Evolutionary conservation across 2,888 invertebrate genomes (phyloP).

Genomic region (Ptychoptera contaminata): DNA sequence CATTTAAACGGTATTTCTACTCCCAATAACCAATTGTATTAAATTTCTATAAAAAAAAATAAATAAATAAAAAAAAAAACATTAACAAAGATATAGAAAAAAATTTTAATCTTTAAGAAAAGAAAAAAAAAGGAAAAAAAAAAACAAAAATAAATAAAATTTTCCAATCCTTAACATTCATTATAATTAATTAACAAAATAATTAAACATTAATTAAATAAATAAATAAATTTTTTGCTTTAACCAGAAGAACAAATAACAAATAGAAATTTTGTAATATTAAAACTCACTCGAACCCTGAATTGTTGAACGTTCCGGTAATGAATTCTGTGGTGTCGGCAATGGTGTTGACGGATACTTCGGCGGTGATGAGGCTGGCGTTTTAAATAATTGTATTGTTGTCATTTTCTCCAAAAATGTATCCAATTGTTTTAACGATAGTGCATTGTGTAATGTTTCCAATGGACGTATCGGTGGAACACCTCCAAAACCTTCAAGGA

Average conservation of each 20-base stretch:
- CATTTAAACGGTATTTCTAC: no score
- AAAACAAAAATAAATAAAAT: no score
- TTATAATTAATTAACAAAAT: no score
- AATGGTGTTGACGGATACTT: constrained; percentile 42
- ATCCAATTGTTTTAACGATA: constrained; percentile 84
- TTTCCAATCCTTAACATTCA: no score
- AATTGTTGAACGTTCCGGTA: constrained; percentile 15
- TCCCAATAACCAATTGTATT: no score
- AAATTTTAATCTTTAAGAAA: no score
- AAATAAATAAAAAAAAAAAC: no score
- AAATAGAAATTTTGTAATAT: neutral
- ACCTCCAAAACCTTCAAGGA: constrained; percentile 73
- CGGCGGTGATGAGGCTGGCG: constrained; percentile 56
- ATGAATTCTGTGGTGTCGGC: constrained; percentile 24
- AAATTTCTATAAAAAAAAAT: no score
- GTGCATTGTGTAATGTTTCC: constrained; percentile 94
- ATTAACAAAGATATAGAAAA: no score
- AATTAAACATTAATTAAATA: neutral
- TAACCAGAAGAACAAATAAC: neutral
- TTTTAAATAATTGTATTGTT: constrained; percentile 48
- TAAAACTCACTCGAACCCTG: constrained; percentile 1
- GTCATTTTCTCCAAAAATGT: constrained; percentile 78
- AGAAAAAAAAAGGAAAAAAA: no score
- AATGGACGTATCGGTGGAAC: constrained; percentile 92
- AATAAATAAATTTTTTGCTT: neutral